Base-by-base conservation (phyloP, 2,888 invertebrate genomes). In the Megalurothrips usitatus region DNA sequence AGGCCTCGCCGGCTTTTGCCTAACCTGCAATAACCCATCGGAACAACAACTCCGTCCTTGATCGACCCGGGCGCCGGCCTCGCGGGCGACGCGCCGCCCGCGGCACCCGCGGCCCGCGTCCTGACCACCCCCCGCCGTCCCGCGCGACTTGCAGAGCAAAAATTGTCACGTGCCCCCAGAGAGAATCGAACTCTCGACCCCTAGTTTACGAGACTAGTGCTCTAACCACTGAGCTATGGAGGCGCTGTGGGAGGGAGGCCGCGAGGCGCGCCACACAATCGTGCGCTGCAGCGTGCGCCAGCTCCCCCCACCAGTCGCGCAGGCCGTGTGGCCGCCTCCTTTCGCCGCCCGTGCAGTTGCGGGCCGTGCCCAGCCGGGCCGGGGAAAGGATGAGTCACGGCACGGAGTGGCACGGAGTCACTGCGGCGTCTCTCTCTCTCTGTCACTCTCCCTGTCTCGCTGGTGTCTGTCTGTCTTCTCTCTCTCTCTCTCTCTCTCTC, bases 201-300 rank as follows among this genome's bases (percentile, higher is more conserved):
- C 68, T 75, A 26, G 68, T 75, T 75, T 75, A 75, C 68, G 68
- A 75, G 68, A 75, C 68, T 26, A 75, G 68, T 75, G 68, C 68
- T 75, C 68, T 75, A 75, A 75, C 68, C 68, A 75, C 68, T 75
- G 68, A 75, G 68, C 68, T 75, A 75, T 75, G 68, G 68, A 75
- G 68, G 68, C 68, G 68, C 68, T 26, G 23, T 26, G 68, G 26
- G 11, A 4, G 68, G 23, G 26, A 11, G 68, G 68, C 68, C 68
- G 68, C 68, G 68, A 11, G 68, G 68, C 68, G 68, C 68, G 68
- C 26, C 26, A 26, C 23, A 75, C 68, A 75, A 75, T 75, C 68
- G 68, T 26, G 68, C 26, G 68, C 68, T 75, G 68, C 68, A 75
- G 26, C 26, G 68, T 26, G 26, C 68, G 68, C 23, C 68, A 26